phyloP scores from a whole-genome alignment of 1,140 invertebrate species.

The Chionoecetes opilio region DNA sequence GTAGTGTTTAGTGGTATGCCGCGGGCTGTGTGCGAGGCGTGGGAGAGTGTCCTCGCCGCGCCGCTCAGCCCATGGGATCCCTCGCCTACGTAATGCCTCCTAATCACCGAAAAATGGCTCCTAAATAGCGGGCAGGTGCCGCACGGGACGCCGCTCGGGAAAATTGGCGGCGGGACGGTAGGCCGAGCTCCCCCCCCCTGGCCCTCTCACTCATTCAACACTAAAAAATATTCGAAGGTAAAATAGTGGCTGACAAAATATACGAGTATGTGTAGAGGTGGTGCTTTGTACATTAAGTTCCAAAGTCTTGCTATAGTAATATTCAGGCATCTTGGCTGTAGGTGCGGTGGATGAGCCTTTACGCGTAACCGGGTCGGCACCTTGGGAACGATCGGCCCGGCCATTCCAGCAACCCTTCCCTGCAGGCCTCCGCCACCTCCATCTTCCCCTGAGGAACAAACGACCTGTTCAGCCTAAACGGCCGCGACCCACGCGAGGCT shows the following conservation, averaged over 20 bases:
- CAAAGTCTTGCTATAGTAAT: background rate
- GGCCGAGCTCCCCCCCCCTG: background rate
- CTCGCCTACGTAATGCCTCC: background rate
- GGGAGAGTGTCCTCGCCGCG: background rate
- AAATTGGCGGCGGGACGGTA: conserved; percentile 18
- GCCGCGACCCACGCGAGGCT: conserved; percentile 21
- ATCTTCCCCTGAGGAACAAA: conserved; percentile 19
- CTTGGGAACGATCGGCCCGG: background rate
- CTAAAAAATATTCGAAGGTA: background rate
- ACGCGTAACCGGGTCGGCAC: background rate
- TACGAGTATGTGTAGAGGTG: background rate
- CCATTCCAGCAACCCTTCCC: background rate
- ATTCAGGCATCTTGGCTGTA: background rate
- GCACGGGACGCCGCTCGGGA: conserved; percentile 5
- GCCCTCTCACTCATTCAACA: background rate
- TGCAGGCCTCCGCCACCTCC: background rate
- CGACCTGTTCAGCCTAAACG: conserved; percentile 24
- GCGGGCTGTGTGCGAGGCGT: background rate
- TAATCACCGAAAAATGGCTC: conserved; percentile 19
- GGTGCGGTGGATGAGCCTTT: background rate
- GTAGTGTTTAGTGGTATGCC: background rate
- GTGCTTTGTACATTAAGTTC: background rate
- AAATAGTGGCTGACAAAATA: background rate
- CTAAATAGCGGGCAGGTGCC: conserved; percentile 57
- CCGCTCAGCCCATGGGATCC: background rate